phyloP scores from a whole-genome alignment of 2,888 invertebrate species.

The Fragum whitleyi region DNA sequence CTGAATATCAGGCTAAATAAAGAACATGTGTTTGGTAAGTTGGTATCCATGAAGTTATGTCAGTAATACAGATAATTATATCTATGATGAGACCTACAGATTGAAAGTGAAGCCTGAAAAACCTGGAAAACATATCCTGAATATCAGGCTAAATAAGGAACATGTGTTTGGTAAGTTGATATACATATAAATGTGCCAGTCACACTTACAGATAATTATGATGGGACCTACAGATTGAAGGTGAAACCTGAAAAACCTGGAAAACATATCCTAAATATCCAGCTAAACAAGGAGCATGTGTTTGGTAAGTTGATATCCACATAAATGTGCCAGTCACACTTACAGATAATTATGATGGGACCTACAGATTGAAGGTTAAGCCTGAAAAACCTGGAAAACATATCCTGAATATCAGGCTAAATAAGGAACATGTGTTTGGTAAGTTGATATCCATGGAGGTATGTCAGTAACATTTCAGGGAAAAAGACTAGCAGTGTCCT shows the following conservation, averaged over 20 bases:
- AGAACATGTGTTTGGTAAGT: conserved; percentile 75
- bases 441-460: too few species aligned
- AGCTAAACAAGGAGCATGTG: conserved; percentile 73
- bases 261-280: conserved; percentile 73
- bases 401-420: conserved; percentile 72
- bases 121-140: conserved; percentile 73
- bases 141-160: conserved; percentile 72
- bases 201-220: conserved; percentile 69
- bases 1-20: conserved; percentile 74
- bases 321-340: conserved; percentile 70
- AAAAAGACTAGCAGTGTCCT: too few species aligned
- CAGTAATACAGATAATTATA: conserved; percentile 69
- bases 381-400: conserved; percentile 75
- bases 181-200: conserved; percentile 70
- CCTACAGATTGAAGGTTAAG: conserved; percentile 68
- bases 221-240: conserved; percentile 73
- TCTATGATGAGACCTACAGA: conserved; percentile 73
- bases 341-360: conserved; percentile 74
- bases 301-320: conserved; percentile 68
- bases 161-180: conserved; percentile 77
- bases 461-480: too few species aligned
- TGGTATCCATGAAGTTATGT: too few species aligned
- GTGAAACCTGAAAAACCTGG: conserved; percentile 74
- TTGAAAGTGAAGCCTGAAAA: conserved; percentile 72
- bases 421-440: conserved; percentile 76